Evolutionary conservation across 2,888 invertebrate genomes (phyloP), one percentile per base, ranked within the genome.

Genomic region (Orthonychiurus folsomi): DNA sequence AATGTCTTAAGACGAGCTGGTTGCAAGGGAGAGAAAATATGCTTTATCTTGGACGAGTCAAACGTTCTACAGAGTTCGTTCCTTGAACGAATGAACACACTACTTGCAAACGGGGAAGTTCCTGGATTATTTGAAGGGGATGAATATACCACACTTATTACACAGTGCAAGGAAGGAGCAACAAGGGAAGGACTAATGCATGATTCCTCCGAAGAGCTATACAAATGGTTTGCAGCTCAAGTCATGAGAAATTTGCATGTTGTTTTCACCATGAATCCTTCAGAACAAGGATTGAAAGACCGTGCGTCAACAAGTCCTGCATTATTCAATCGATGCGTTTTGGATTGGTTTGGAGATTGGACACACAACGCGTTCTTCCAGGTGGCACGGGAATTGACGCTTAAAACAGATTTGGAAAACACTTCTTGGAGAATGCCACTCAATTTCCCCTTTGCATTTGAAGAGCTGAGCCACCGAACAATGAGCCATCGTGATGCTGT

Each of bases 271-370:
- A 99, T 99, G 99, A 99, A 99, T 80, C 99, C 99, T 9, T 95
- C 94, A 0, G 92, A 95, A 0, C 96, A 99, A 76, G 99, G 97
- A 0, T 82, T 99, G 53, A 96, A 99, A 78, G 97, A 97, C 79
- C 85, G 97, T 67, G 99, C 99, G 0, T 93, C 99, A 12, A 99
- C 99, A 0, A 99, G 99, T 3, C 99, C 99, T 28, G 99, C 99
- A 2, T 81, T 99, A 63, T 99, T 99, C 83, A 99, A 99, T 81
- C 86, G 97, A 78, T 99, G 97, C 78, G 97, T 99, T 15, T 84
- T 99, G 73, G 97, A 99, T 79, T 97, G 97, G 97, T 97, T 99
- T 78, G 99, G 99, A 15, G 99, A 99, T 78, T 99, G 99, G 99
- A 93, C 95, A 24, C 93, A 95, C 75, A 91, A 92, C 1, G 93